These are phyloP conservation scores for Drosophila multiciliata DNA, from an alignment of 2,888 invertebrate species.

Conservation along the genomic window DNA sequence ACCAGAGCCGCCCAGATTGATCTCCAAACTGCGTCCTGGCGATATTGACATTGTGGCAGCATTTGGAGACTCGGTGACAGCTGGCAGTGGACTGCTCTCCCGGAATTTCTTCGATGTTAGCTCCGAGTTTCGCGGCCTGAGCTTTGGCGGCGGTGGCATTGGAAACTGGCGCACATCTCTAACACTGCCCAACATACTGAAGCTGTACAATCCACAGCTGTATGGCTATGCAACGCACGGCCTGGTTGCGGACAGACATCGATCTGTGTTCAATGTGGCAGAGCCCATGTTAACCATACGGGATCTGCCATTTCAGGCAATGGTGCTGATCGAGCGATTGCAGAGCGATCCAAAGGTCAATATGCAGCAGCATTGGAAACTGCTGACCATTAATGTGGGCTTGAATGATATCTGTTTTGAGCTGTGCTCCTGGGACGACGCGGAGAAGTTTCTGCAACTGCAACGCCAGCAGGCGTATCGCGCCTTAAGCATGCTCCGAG, in stretches of 20 bases:
- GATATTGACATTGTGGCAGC: conserved; percentile 87
- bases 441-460: conserved; percentile 85
- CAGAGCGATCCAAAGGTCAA: conserved; percentile 86
- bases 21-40: conserved; percentile 86
- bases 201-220: conserved; percentile 88
- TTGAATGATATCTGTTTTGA: conserved; percentile 87
- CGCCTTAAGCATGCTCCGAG: conserved; percentile 84
- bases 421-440: conserved; percentile 85
- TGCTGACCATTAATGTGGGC: conserved; percentile 87
- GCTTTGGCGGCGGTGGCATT: conserved; percentile 86
- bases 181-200: conserved; percentile 87
- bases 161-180: conserved; percentile 85
- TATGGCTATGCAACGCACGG: conserved; percentile 86
- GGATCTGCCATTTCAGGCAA: conserved; percentile 87
- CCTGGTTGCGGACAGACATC: conserved; percentile 84
- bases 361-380: conserved; percentile 87
- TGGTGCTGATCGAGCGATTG: conserved; percentile 86
- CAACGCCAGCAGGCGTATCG: conserved; percentile 31
- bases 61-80: conserved; percentile 87
- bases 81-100: conserved; percentile 85
- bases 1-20: conserved; percentile 84
- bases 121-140: conserved; percentile 84
- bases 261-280: conserved; percentile 86
- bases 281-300: conserved; percentile 86
- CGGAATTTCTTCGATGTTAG: conserved; percentile 83